Conservation (phyloP, 2,113 vertebrate species). For the Xiphias gladius region DNA sequence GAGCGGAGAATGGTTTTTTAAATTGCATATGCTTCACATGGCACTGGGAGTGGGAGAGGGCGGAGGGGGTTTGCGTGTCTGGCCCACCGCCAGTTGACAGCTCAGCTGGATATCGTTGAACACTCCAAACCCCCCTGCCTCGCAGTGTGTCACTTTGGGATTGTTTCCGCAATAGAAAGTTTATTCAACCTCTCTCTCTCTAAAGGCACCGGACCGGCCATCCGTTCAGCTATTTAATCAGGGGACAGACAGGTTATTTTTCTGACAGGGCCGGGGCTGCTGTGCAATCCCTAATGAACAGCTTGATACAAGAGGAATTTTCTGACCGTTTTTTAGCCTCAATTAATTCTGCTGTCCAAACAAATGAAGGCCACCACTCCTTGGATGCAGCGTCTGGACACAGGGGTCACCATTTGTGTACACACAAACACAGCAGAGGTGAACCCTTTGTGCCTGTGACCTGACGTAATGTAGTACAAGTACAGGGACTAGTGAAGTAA, state of each 20-base stretch:
- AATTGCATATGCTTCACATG: constrained; percentile 89
- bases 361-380: constrained; percentile 89
- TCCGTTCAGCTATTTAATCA: constrained; percentile 91
- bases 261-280: constrained; percentile 91
- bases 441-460: constrained; percentile 54
- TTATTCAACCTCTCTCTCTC: constrained; percentile 94
- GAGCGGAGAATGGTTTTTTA: constrained; percentile 84
- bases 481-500: constrained; percentile 11
- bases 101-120: constrained; percentile 95
- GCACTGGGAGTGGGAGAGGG: constrained; percentile 77
- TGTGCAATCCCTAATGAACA: constrained; percentile 91
- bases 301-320: constrained; percentile 91
- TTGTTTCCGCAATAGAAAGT: constrained; percentile 94
- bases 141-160: constrained; percentile 92
- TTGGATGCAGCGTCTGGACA: constrained; percentile 85
- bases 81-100: constrained; percentile 92
- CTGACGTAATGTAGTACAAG: constrained; percentile 61
- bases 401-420: constrained; percentile 87
- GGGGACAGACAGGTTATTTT: constrained; percentile 88
- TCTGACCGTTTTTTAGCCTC: constrained; percentile 91
- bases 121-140: constrained; percentile 86
- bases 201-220: constrained; percentile 69
- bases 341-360: constrained; percentile 98
- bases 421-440: constrained; percentile 77
- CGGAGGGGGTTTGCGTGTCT: constrained; percentile 88